Base-by-base conservation (phyloP, 2,888 invertebrate species). In the Busseola fusca region DNA sequence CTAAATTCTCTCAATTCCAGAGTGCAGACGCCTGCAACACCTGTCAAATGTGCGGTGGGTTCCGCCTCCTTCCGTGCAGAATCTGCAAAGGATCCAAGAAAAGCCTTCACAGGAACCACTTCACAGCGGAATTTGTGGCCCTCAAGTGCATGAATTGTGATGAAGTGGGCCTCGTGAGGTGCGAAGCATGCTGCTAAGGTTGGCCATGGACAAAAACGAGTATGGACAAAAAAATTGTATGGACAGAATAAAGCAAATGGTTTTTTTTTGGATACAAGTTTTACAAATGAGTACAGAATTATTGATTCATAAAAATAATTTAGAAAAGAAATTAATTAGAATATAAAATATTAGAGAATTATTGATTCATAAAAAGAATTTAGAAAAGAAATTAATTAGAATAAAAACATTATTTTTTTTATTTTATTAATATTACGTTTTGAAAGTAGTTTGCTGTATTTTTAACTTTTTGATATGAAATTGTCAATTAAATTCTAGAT, bases 11-110 rank as follows among this genome's bases (percentile, higher is more conserved):
- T 82, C 63, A 73, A 81, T 97, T 97, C 37, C 97, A 98, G 98
- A 98, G 97, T 90, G 96, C 97, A 81, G 97, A 97, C 84, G 97
- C 97, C 25, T 97, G 97, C 88, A 97, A 96, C 84, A 98, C 98
- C 64, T 99, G 99, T 92, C 97, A 97, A 88, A 96, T 97, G 82
- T 99, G 99, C 92, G 99, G 99, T 9, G 99, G 99, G 0, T 99
- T 98, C 95, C 97, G 98, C 59, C 97, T 98, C 75, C 96, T 99
- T 48, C 98, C 99, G 2, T 99, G 99, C 93, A 96, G 97, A 65
- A 97, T 98, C 81, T 99, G 99, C 96, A 98, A 98, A 88, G 99
- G 99, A 48, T 99, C 99, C 91, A 99, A 99, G 96, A 99, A 99
- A 95, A 99, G 99, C 27, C 97, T 98, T 64, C 98, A 98, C 91